A percentile compares a stretch with the other conserved stretches of the same genome.
Evolutionary conservation across 2,797 vertebrate species (phyloP).

Genomic region (Microtus californicus): DNA sequence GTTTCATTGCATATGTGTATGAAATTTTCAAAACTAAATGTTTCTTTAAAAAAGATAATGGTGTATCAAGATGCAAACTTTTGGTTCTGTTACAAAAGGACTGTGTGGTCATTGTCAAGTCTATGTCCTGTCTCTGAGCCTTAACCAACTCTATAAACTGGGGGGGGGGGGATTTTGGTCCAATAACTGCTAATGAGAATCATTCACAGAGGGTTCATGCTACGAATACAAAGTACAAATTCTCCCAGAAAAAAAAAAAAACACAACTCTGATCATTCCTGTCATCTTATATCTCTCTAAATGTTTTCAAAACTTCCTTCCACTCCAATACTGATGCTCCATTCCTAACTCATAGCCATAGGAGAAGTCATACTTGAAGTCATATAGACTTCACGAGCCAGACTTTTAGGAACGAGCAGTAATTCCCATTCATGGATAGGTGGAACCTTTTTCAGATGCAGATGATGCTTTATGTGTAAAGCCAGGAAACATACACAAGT

Average conservation of each 20-base stretch:
- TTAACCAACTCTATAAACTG: background rate
- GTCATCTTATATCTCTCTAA: background rate
- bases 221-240: constrained; percentile 25
- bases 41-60: background rate
- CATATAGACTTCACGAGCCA: background rate
- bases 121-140: background rate
- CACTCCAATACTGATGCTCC: background rate
- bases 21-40: background rate
- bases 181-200: constrained; percentile 43
- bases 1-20: background rate
- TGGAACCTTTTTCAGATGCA: constrained; percentile 15
- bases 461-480: background rate
- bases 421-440: background rate
- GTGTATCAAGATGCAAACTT: background rate
- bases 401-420: background rate
- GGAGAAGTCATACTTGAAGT: background rate
- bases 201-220: background rate
- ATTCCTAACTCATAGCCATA: background rate
- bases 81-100: constrained; percentile 43
- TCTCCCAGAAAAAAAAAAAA: background rate
- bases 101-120: background rate
- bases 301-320: background rate
- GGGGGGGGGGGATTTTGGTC: background rate
- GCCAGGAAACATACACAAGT: background rate
- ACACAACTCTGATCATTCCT: background rate